Percentiles rank a stretch among this genome's conserved stretches.
Conservation (phyloP, 2,888 invertebrate species). For the Pristionchus arcanus region DNA sequence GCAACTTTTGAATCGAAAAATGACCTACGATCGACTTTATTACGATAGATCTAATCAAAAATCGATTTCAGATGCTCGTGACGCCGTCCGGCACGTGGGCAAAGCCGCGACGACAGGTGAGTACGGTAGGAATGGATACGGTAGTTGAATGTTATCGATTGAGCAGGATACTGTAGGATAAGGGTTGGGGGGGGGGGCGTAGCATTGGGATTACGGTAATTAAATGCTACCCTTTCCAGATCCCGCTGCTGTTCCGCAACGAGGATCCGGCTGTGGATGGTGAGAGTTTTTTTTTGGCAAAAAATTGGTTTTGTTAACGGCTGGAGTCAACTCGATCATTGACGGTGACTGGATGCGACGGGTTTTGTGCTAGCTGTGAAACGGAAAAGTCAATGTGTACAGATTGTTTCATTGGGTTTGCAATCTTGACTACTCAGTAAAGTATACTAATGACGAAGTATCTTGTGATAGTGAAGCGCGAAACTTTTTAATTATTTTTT, state of each 20-base stretch:
- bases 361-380: too few species aligned
- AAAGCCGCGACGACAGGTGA: not conserved
- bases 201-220: not conserved
- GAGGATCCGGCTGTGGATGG: not conserved
- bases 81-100: not conserved
- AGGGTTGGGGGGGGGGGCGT: too few species aligned
- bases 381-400: too few species aligned
- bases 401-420: too few species aligned
- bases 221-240: not conserved
- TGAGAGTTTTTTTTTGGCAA: not conserved
- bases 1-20: too few species aligned
- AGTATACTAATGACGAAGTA: too few species aligned
- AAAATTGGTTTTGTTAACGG: not conserved
- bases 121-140: not conserved
- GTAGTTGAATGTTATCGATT: not conserved
- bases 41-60: not conserved
- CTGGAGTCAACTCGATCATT: not conserved
- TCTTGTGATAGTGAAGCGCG: not conserved
- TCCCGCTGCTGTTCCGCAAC: conserved; percentile 22
- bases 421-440: too few species aligned
- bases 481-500: not conserved
- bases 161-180: not conserved
- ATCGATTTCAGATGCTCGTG: not conserved
- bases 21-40: too few species aligned
- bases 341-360: too few species aligned